phyloP scores from a whole-genome alignment of 1,140 invertebrate species.

The Nasonia giraulti region DNA sequence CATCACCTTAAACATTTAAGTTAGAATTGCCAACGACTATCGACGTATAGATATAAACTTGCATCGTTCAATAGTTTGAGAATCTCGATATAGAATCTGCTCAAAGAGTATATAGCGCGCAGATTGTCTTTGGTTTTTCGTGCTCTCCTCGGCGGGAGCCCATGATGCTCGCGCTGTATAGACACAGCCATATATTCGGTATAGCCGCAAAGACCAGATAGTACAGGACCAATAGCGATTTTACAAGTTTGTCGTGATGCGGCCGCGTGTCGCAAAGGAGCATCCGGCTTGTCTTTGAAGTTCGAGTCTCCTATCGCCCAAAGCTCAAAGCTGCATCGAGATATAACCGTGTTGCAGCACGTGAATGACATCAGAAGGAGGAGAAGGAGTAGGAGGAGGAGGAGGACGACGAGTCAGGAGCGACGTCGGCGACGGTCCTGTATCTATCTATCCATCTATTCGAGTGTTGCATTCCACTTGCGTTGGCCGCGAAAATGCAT shows the following conservation, averaged over 20 bases:
- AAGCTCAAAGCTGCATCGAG: slow-evolving; percentile 4
- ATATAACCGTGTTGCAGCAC: background rate
- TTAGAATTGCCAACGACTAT: no score
- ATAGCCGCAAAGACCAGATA: background rate
- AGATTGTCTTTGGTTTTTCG: slow-evolving; percentile 1
- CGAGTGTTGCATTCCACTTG: background rate
- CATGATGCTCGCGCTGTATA: background rate
- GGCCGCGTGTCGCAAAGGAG: slow-evolving; percentile 19
- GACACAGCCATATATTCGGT: background rate
- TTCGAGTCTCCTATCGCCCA: background rate
- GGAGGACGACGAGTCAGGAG: background rate
- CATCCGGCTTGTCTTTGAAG: slow-evolving; percentile 22
- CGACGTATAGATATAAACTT: no score
- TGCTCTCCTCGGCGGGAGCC: slow-evolving; percentile 1
- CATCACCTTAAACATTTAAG: no score
- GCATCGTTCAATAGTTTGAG: background rate
- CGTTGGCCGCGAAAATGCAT: background rate
- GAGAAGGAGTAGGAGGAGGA: no score
- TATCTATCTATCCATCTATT: slow-evolving; percentile 4
- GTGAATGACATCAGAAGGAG: background rate
- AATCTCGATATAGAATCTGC: background rate
- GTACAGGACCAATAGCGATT: slow-evolving; percentile 13
- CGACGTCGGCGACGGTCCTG: background rate
- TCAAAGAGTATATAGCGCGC: background rate
- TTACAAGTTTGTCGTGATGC: slow-evolving; percentile 31